A percentile compares a stretch with the other conserved stretches of the same genome.
Conservation (phyloP, 1,140 invertebrate genomes). For the Drosophila busckii region DNA sequence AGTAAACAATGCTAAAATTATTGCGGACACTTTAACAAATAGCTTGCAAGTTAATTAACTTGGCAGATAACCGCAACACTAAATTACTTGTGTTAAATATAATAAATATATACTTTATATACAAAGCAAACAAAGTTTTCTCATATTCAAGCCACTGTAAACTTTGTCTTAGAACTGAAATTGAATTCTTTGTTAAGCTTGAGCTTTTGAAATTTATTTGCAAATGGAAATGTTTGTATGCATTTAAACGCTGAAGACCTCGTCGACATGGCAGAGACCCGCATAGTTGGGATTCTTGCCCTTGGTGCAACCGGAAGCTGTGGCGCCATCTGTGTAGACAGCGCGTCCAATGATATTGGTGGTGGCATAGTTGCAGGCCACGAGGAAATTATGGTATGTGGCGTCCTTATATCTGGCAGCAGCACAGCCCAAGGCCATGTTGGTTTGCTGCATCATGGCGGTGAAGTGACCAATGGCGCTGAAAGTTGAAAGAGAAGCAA, state of each 20-base stretch:
- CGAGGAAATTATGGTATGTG: slow-evolving; percentile 12
- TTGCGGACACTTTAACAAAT: too few species aligned
- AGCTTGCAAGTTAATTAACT: too few species aligned
- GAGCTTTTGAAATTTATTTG: not conserved
- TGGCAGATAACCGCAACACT: too few species aligned
- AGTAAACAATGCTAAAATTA: too few species aligned
- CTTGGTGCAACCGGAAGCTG: slow-evolving; percentile 39
- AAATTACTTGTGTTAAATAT: too few species aligned
- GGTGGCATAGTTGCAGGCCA: slow-evolving; percentile 54
- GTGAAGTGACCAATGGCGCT: slow-evolving; percentile 30
- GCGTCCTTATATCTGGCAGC: slow-evolving; percentile 8
- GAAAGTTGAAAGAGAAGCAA: not conserved
- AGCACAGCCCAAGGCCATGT: slow-evolving; percentile 48
- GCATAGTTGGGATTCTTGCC: slow-evolving; percentile 37
- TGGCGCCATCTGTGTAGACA: slow-evolving; percentile 19
- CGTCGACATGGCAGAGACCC: slow-evolving; percentile 26
- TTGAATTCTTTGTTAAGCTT: too few species aligned
- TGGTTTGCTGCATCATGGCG: slow-evolving; percentile 37
- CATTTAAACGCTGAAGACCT: slow-evolving; percentile 2
- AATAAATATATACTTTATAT: too few species aligned
- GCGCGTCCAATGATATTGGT: slow-evolving; percentile 30
- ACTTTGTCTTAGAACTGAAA: too few species aligned
- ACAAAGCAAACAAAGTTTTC: too few species aligned
- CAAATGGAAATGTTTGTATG: not conserved
- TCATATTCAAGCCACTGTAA: too few species aligned